Evolutionary conservation across 1,140 invertebrate species (phyloP).

Genomic region (Ganaspis sp.): DNA sequence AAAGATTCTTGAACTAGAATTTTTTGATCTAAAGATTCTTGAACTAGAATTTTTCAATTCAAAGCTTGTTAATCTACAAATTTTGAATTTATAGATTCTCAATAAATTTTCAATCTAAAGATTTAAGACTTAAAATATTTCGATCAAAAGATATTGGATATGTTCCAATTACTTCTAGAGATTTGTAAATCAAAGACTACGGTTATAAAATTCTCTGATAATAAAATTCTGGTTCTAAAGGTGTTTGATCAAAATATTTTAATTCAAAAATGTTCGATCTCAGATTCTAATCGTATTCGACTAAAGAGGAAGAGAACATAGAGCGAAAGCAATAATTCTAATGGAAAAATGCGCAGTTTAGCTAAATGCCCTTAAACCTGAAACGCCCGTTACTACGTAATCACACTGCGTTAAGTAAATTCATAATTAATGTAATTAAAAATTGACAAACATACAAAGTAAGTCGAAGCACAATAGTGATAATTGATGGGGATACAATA

Average conservation of each 20-base stretch:
- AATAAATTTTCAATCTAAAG: no score
- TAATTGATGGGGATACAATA: neutral
- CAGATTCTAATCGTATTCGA: conserved; percentile 18
- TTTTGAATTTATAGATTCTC: no score
- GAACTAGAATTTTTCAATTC: no score
- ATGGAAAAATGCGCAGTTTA: neutral
- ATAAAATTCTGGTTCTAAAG: no score
- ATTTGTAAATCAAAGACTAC: no score
- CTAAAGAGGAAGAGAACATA: neutral
- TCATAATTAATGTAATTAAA: neutral
- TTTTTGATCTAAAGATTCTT: no score
- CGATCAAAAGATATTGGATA: no score
- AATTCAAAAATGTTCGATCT: neutral
- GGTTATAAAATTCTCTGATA: no score
- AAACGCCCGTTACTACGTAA: conserved; percentile 3
- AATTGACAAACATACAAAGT: conserved; percentile 18
- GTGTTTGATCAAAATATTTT: neutral
- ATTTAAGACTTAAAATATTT: no score
- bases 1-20: no score
- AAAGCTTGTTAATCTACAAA: no score
- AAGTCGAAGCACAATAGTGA: conserved; percentile 19
- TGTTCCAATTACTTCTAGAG: no score
- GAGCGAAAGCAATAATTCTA: conserved; percentile 2
- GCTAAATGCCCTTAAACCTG: conserved; percentile 27
- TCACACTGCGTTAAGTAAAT: conserved; percentile 28